Percentiles rank a stretch among this genome's conserved stretches.
phyloP scores from a whole-genome alignment of 37 sponge, comb jelly and placozoan genomes.

The Hexactinellida sp. region DNA sequence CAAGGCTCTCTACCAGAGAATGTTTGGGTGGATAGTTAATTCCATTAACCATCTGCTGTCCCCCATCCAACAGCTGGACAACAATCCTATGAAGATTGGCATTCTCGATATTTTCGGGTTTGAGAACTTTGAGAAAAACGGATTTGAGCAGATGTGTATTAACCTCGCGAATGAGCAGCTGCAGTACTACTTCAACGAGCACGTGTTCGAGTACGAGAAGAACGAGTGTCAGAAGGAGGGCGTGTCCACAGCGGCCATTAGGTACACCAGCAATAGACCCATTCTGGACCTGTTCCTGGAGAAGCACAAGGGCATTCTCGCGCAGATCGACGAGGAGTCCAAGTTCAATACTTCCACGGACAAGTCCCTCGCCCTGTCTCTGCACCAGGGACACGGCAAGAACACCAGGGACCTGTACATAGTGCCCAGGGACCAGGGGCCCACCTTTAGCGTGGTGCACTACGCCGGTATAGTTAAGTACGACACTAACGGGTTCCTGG shows the following conservation, averaged over 20 bases:
- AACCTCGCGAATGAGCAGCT: constrained; percentile 52
- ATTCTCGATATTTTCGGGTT: constrained; percentile 46
- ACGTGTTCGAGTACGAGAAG: constrained; percentile 37
- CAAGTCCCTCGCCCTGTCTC: constrained; percentile 30
- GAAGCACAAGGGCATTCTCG: constrained; percentile 36
- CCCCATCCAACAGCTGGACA: constrained; percentile 13
- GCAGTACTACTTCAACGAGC: constrained; percentile 45
- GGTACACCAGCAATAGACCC: constrained; percentile 34
- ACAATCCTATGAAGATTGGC: constrained; percentile 23
- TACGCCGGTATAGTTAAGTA: constrained; percentile 60
- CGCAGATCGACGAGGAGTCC: constrained; percentile 45
- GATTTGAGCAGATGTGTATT: constrained; percentile 44
- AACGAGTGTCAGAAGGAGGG: constrained; percentile 43
- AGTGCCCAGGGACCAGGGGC: constrained; percentile 38
- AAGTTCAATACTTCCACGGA: constrained; percentile 40
- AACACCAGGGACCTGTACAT: constrained; percentile 32
- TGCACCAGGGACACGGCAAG: constrained; percentile 38
- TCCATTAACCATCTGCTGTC: constrained; percentile 30
- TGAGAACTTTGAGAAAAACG: constrained; percentile 37
- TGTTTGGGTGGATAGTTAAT: constrained; percentile 30
- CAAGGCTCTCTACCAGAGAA: constrained; percentile 26
- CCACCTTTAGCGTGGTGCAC: constrained; percentile 44
- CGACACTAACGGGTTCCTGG: constrained; percentile 24
- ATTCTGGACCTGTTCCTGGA: constrained; percentile 51
- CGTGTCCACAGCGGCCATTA: constrained; percentile 30